Conservation (phyloP, 1,140 invertebrate genomes). For the Manduca sexta region DNA sequence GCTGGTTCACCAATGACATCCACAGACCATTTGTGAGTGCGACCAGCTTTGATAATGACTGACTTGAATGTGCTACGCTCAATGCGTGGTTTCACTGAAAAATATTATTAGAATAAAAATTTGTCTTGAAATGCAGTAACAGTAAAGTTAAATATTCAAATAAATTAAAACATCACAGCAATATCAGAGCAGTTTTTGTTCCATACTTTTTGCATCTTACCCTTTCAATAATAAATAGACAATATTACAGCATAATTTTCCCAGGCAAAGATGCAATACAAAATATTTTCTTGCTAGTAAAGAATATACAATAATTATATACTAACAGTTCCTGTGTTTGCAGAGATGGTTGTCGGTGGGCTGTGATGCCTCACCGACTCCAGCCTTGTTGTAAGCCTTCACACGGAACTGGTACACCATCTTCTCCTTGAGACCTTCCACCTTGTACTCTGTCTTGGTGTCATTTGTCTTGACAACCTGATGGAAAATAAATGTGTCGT, state of each 20-base stretch:
- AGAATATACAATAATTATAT: too few species aligned
- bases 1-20: conserved; percentile 93
- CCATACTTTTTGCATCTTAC: too few species aligned
- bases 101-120: too few species aligned
- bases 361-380: conserved; percentile 89
- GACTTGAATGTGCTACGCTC: conserved; percentile 92
- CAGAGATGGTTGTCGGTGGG: conserved; percentile 93
- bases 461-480: conserved; percentile 82
- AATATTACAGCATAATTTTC: too few species aligned
- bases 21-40: conserved; percentile 94
- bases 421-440: conserved; percentile 93
- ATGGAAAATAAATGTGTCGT: too few species aligned
- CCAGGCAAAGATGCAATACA: too few species aligned
- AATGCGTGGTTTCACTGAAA: conserved; percentile 94
- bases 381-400: conserved; percentile 93
- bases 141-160: too few species aligned
- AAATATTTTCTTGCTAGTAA: too few species aligned
- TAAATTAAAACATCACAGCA: too few species aligned
- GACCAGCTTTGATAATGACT: conserved; percentile 89
- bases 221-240: too few species aligned
- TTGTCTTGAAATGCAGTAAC: too few species aligned
- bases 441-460: conserved; percentile 83
- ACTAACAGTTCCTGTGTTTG: conserved; percentile 94
- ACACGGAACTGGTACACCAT: conserved; percentile 96
- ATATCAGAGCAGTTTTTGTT: too few species aligned